phyloP scores from a whole-genome alignment of 2,797 vertebrate species.

The Myotis myotis region DNA sequence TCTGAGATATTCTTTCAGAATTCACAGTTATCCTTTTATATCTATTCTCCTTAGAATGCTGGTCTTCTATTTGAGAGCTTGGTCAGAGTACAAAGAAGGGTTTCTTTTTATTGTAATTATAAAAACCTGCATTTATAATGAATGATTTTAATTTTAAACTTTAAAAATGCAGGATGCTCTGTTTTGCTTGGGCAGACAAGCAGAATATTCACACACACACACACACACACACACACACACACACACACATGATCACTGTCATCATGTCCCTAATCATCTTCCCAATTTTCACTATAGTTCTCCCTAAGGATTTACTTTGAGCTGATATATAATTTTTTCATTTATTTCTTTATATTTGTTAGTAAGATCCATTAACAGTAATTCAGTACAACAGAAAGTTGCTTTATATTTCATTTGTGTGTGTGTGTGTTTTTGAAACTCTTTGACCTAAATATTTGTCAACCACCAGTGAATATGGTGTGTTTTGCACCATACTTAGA shows the following conservation, averaged over 20 bases:
- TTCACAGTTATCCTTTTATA: not conserved
- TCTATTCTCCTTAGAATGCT: not conserved
- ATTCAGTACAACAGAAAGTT: not conserved
- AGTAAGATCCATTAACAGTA: not conserved
- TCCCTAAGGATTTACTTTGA: not conserved
- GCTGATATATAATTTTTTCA: not conserved
- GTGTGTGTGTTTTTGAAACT: not conserved
- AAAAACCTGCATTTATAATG: not conserved
- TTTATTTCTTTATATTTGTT: not conserved
- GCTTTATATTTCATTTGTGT: not conserved
- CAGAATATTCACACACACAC: not conserved
- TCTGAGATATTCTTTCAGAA: slow-evolving; percentile 41
- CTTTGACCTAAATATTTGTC: not conserved
- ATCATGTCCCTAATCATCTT: not conserved
- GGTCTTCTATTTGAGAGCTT: not conserved
- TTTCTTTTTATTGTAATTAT: not conserved
- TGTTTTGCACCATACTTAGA: not conserved
- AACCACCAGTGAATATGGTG: not conserved
- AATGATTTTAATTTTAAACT: not conserved
- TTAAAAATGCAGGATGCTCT: not conserved
- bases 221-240: not conserved
- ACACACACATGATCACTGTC: not conserved
- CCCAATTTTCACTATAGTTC: not conserved
- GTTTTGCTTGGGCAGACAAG: not conserved
- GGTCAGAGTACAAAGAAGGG: not conserved